These are phyloP conservation scores for Schizopygopsis pylzovi DNA, from an alignment of 2,797 vertebrate genomes.

Conservation along the genomic window DNA sequence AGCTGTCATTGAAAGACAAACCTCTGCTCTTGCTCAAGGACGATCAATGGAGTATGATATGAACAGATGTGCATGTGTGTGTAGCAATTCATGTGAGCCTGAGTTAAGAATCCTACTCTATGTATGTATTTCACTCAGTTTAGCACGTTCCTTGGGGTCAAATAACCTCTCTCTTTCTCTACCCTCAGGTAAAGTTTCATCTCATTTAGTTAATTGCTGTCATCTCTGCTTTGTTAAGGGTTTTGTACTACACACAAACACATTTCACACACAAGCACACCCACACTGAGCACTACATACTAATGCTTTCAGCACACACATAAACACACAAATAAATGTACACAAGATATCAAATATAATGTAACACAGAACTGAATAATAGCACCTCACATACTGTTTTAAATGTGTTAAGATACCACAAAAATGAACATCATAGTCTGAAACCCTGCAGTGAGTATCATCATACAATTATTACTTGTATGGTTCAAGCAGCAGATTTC, in stretches of 20 bases:
- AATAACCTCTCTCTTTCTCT: neutral
- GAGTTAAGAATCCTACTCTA: neutral
- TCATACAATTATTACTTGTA: neutral
- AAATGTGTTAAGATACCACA: neutral
- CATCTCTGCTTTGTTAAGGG: conserved; percentile 55
- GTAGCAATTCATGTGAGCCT: neutral
- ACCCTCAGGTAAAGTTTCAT: conserved; percentile 45
- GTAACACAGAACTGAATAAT: neutral
- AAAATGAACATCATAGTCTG: neutral
- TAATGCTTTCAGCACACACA: conserved; percentile 23
- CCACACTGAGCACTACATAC: neutral
- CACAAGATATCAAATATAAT: conserved; percentile 17
- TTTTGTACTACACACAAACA: conserved; percentile 36
- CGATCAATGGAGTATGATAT: conserved; percentile 16
- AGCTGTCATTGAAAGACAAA: conserved; percentile 47
- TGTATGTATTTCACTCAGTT: conserved; percentile 1
- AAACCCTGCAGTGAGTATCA: neutral
- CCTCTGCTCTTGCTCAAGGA: conserved; percentile 40
- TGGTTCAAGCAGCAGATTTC: neutral
- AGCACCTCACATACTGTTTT: neutral
- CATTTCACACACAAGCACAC: conserved; percentile 32
- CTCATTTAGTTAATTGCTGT: conserved; percentile 60
- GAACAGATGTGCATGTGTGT: neutral
- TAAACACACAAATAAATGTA: neutral
- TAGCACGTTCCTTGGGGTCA: neutral